Evolutionary conservation across 2,888 invertebrate genomes (phyloP).

Genomic region (Phaedon cochleariae): DNA sequence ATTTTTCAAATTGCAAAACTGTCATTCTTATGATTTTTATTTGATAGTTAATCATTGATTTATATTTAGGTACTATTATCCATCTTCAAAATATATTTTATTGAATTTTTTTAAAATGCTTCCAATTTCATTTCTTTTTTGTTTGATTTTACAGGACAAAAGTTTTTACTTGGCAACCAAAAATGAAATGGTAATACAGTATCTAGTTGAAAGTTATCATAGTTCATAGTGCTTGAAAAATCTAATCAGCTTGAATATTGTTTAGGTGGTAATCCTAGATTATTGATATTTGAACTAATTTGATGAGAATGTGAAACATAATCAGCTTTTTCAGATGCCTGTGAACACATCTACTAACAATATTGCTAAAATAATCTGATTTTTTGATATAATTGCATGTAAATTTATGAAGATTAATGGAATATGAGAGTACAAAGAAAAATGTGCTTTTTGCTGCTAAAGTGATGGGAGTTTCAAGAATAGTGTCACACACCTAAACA

Average conservation of each 20-base stretch:
- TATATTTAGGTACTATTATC: too few species aligned
- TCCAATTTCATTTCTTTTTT: conserved; percentile 56
- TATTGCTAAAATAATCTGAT: not conserved
- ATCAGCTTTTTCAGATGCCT: not conserved
- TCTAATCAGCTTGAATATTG: conserved; percentile 7
- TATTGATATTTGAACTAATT: too few species aligned
- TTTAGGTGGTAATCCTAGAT: not conserved
- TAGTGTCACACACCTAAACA: too few species aligned
- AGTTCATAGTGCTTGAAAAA: conserved; percentile 7
- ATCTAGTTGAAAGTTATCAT: too few species aligned
- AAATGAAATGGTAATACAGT: conserved; percentile 79
- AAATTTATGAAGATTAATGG: too few species aligned
- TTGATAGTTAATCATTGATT: not conserved
- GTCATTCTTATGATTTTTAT: too few species aligned
- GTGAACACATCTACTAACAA: not conserved
- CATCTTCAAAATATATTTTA: too few species aligned
- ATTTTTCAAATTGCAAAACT: too few species aligned
- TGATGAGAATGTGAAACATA: not conserved
- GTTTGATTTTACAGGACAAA: conserved; percentile 79
- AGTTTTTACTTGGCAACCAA: conserved; percentile 85
- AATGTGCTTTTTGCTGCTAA: too few species aligned
- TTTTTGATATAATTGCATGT: not conserved
- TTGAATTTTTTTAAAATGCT: conserved; percentile 30
- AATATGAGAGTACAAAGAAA: too few species aligned
- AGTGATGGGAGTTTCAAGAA: too few species aligned